Conservation (phyloP, 2,797 vertebrate genomes). For the Crenuchus spilurus region DNA sequence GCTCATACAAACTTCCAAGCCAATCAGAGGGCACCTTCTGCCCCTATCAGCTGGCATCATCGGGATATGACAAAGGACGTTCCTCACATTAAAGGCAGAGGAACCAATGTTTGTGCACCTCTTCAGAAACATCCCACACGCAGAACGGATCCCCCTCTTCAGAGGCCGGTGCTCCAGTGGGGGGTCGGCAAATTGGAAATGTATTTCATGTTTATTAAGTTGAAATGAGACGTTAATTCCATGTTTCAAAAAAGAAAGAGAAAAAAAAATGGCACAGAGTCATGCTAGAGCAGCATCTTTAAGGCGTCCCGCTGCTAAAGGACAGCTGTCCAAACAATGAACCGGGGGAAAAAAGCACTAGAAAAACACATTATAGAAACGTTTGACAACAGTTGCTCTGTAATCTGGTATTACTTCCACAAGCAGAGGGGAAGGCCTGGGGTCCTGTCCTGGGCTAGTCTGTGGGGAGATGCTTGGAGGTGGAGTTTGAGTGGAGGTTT, state of each 20-base stretch:
- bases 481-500: constrained; percentile 67
- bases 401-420: constrained; percentile 84
- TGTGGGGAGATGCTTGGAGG: constrained; percentile 76
- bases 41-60: constrained; percentile 41
- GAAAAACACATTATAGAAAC: constrained; percentile 83
- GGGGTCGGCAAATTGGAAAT: constrained; percentile 57
- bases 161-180: constrained; percentile 42
- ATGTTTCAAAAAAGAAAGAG: constrained; percentile 59
- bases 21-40: constrained; percentile 37
- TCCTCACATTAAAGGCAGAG: constrained; percentile 24
- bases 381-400: constrained; percentile 85
- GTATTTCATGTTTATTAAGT: constrained; percentile 72
- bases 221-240: constrained; percentile 77
- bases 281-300: constrained; percentile 68
- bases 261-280: constrained; percentile 37
- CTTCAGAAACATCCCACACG: constrained; percentile 40
- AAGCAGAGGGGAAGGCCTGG: constrained; percentile 73
- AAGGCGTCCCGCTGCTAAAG: constrained; percentile 74
- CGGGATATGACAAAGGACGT: constrained; percentile 24
- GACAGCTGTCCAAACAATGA: constrained; percentile 83
- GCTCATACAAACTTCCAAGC: constrained; percentile 46
- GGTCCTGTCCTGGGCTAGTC: constrained; percentile 68
- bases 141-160: constrained; percentile 14
- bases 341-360: constrained; percentile 67
- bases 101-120: constrained; percentile 37